Conservation (phyloP, 2,888 invertebrate genomes). For the Baccha elongata region DNA sequence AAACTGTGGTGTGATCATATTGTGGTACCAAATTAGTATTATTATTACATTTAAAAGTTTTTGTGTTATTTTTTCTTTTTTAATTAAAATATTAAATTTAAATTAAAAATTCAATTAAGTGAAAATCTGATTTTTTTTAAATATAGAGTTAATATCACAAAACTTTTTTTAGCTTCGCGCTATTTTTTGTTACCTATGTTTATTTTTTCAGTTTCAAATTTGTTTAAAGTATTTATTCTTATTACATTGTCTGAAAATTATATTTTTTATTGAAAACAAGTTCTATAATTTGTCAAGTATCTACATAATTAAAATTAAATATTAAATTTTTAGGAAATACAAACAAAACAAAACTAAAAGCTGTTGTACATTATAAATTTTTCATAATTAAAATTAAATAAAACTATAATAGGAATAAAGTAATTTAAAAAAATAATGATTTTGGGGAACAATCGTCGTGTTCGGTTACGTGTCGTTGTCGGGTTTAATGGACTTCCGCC, state of each 20-base stretch:
- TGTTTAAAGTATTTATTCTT: conserved; percentile 71
- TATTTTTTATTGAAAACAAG: conserved; percentile 70
- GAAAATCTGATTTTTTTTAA: conserved; percentile 21
- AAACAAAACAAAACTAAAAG: conserved; percentile 65
- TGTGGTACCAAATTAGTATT: conserved; percentile 74
- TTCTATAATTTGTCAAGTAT: conserved; percentile 36
- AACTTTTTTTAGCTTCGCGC: conserved; percentile 10
- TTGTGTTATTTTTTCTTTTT: conserved; percentile 38
- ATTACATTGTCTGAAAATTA: conserved; percentile 54
- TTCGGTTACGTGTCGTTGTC: conserved; percentile 78
- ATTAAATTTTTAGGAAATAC: conserved; percentile 60
- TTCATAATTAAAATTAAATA: conserved; percentile 66
- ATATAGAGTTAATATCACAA: conserved; percentile 55
- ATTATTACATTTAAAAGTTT: conserved; percentile 54
- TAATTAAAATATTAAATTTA: conserved; percentile 8
- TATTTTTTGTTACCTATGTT: conserved; percentile 29
- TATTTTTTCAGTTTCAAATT: conserved; percentile 38
- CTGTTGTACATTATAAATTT: conserved; percentile 68
- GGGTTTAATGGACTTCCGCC: conserved; percentile 80
- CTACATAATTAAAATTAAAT: conserved; percentile 68
- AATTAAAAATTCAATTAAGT: no score
- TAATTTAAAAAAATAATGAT: conserved; percentile 71
- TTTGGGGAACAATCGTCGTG: conserved; percentile 76
- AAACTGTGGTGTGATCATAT: conserved; percentile 71
- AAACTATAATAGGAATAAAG: conserved; percentile 69